These are phyloP conservation scores for Cyphomyrmex costatus DNA, from an alignment of 1,140 invertebrate genomes.

Conservation along the genomic window DNA sequence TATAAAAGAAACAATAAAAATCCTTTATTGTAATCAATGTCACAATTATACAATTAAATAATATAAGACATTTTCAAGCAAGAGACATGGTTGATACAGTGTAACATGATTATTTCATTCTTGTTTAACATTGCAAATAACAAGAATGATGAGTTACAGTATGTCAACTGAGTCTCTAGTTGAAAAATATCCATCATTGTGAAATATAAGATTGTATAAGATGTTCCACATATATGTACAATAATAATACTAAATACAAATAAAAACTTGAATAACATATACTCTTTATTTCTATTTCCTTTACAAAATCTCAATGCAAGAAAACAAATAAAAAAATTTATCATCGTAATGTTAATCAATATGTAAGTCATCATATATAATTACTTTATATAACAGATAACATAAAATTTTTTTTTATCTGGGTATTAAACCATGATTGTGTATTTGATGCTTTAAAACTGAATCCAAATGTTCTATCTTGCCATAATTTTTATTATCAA, in stretches of 20 bases:
- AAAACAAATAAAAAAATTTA: background rate
- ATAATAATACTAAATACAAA: background rate
- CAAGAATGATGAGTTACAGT: too few relatives aligned
- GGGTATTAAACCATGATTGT: too few relatives aligned
- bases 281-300: background rate
- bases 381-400: background rate
- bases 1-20: slow-evolving; percentile 71
- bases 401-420: too few relatives aligned
- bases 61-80: background rate
- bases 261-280: background rate
- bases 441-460: too few relatives aligned
- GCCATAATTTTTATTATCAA: too few relatives aligned
- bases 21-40: background rate
- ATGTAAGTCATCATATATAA: background rate
- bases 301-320: background rate
- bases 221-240: too few relatives aligned
- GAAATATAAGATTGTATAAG: too few relatives aligned
- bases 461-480: too few relatives aligned
- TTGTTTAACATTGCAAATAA: too few relatives aligned
- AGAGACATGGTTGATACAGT: too few relatives aligned
- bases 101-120: too few relatives aligned
- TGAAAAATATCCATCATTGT: background rate
- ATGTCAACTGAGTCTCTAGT: too few relatives aligned
- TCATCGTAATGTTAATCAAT: background rate
- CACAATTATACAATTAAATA: background rate